Base-by-base conservation (phyloP, 2,888 invertebrate genomes). In the Rosalia funebris region DNA sequence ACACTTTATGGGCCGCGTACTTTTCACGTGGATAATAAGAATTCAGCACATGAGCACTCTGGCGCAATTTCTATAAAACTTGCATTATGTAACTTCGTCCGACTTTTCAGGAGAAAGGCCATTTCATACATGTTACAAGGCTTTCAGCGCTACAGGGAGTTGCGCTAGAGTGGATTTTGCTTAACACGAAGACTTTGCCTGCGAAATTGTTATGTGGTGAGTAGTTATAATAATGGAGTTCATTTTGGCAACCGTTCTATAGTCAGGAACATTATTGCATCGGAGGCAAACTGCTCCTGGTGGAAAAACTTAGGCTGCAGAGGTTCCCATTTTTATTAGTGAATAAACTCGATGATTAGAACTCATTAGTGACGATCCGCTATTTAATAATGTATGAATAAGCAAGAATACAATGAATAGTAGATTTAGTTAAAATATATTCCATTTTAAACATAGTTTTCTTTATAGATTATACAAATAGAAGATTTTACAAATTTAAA, bases 1-100 rank as follows among this genome's bases (percentile, higher is more conserved):
- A 7, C 25, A 7, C 7, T 25, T 25, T 25, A 25, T 7, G 25
- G 16, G 9, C 15, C 32, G 41, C 16, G 14, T 15, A 3, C 45
- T 10, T 14, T 31, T 16, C 1, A 34, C 11, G 11, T 19, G 17
- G 54, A 54, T 54, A 17, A 54, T 54, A 54, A 32, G 42, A 44
- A 54, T 54, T 54, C 54, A 44, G 19, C 54, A 54, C 44, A 44
- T 44, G 54, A 54, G 44, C 25, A 5, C 25, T 41, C 54, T 32
- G 17, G 1, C 42, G 44, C 54, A 42, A 44, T 44, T 44, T 44
- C 36, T 54, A 54, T 54, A 34, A 54, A 54, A 54, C 44, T 54
- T 54, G 14, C 54, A 54, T 54, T 54, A 44, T 34, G 42, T 54
- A 34, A 54, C 36, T 54, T 17, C 15, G 7, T 10, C 34, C 14